Evolutionary conservation across 1,140 invertebrate species (phyloP), one percentile per base, ranked within the genome.

Genomic region (Micrasema minimum): DNA sequence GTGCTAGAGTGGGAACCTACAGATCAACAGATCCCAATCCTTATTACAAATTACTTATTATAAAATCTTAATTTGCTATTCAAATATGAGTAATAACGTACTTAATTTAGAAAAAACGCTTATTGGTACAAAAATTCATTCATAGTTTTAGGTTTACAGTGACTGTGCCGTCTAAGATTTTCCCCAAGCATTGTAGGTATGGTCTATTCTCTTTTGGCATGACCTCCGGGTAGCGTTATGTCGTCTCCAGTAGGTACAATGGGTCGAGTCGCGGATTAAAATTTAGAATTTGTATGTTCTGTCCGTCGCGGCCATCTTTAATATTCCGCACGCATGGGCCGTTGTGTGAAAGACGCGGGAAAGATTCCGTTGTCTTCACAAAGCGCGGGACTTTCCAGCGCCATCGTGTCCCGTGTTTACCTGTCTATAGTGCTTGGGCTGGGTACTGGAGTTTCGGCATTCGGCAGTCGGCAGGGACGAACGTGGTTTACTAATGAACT

Each of bases 361-460:
- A 62, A 50, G 22, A 72, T 72, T 72, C 70, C 70, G 70, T 66
- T 66, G 70, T 71, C 69, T 50, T 23, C 23, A 66, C 62, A 59
- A 43, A 35, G 16, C 35, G 23, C 38, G 35, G 55, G 43, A 71
- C 62, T 66, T 71, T 71, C 69, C 69, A 48, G 31, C 12, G 59
- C 26, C 59, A 38, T 55, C 22, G 26, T 31, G 43, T 22, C 5
- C 18, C 43, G 43, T 38, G 23, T 16, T 59, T n/a, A n/a, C n/a
- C n/a, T n/a, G n/a, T n/a, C n/a, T n/a, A n/a, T n/a, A n/a, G n/a
- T n/a, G n/a, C n/a, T n/a, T n/a, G n/a, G n/a, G n/a, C n/a, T n/a
- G n/a, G n/a, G n/a, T n/a, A n/a, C n/a, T n/a, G n/a, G n/a, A n/a
- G n/a, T n/a, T n/a, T 12, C 22, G 6, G 26, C 45, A 26, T 14